Evolutionary conservation across 1,140 invertebrate species (phyloP), one percentile per base, ranked within the genome.

Genomic region (Popillia japonica): DNA sequence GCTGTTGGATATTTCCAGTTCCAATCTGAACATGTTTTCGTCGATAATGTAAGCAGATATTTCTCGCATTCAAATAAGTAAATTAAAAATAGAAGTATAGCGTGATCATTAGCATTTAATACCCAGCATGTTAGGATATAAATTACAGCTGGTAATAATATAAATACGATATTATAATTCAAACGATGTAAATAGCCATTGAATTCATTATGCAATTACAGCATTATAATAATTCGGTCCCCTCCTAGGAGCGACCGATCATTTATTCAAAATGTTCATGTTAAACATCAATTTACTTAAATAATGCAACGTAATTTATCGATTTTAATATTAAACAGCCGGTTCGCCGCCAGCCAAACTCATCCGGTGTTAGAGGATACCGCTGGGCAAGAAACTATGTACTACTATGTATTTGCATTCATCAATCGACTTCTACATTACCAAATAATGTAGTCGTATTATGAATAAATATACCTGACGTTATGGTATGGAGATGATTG

Each of bases 191-290:
- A 17, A 55, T 55, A 55, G 17, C 14, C 48, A 55, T 55, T 55
- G 48, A 55, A 55, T 55, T 55, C 17, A 55, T 55, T 55, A 55
- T 55, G 48, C 48, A 17, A 17, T 55, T 55, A 55, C 48, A 55
- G 48, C 17, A 17, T 17, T 17, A 55, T 55, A 17, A 17, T 55
- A 17, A 55, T 55, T 55, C 48, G 48, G n/a, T 17, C 17, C 11
- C 48, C 48, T 14, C 6, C 48, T n/a, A 14, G n/a, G 48, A 55
- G 14, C 17, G 17, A n/a, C 6, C 48, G 48, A 55, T 55, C 48
- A 55, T 44, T 44, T 14, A 44, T 55, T 55, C 48, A 55, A 55
- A 55, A 55, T 55, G 48, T 55, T 55, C 48, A 55, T 55, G 48
- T 17, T 17, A 55, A 55, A 55, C 48, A 55, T 17, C 48, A 55